These are phyloP conservation scores for Lophius piscatorius DNA, from an alignment of 2,113 vertebrate species.

Conservation along the genomic window DNA sequence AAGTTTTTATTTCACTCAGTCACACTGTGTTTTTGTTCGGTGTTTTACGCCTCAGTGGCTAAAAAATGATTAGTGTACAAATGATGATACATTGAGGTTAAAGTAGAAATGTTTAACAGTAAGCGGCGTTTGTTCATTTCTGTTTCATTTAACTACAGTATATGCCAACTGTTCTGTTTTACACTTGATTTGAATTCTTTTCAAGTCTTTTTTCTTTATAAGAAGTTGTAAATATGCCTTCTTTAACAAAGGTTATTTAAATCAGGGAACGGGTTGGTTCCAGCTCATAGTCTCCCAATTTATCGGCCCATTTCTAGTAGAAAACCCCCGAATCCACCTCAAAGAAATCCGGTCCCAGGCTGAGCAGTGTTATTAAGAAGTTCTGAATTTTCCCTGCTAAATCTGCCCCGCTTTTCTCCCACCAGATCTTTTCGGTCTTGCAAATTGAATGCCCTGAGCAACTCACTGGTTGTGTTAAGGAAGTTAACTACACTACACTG, in stretches of 20 bases:
- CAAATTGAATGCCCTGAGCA: neutral
- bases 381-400: conserved; percentile 34
- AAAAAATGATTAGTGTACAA: conserved; percentile 22
- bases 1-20: conserved; percentile 3
- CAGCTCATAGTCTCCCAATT: conserved; percentile 61
- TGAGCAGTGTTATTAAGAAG: conserved; percentile 65
- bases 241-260: conserved; percentile 77
- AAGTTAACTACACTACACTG: neutral
- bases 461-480: neutral
- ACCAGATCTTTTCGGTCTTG: neutral
- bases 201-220: conserved; percentile 76
- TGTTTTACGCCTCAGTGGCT: conserved; percentile 10
- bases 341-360: conserved; percentile 51
- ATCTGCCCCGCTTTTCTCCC: neutral
- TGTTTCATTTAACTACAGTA: neutral
- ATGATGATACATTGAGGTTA: conserved; percentile 23
- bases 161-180: conserved; percentile 19
- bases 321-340: conserved; percentile 2
- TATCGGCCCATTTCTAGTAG: conserved; percentile 57
- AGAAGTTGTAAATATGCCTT: conserved; percentile 77
- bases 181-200: conserved; percentile 55
- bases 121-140: conserved; percentile 22
- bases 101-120: conserved; percentile 32
- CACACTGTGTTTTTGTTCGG: conserved; percentile 14
- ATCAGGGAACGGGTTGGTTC: conserved; percentile 78